Percentiles rank a stretch among this genome's conserved stretches.
Conservation (phyloP, 30 jellyfish, hydroid and myxozoan genomes). For the Hydra vulgaris region DNA sequence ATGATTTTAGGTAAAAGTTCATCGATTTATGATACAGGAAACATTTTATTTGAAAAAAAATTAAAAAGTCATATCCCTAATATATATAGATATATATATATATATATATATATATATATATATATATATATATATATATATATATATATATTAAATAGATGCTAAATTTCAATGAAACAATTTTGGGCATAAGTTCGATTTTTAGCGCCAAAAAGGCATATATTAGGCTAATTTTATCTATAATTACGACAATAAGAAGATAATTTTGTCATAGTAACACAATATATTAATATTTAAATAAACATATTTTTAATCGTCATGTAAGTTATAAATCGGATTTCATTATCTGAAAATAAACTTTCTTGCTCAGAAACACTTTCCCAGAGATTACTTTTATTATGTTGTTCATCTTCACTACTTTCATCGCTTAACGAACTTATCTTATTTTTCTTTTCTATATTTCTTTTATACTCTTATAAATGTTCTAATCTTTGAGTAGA, state of each 20-base stretch:
- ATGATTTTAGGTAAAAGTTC: too few species aligned
- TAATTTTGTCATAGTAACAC: not conserved
- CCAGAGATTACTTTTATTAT: not conserved
- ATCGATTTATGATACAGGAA: too few species aligned
- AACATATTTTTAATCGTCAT: not conserved
- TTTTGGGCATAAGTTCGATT: not conserved
- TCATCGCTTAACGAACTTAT: not conserved
- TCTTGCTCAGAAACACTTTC: not conserved
- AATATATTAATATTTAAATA: too few species aligned
- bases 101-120: too few species aligned
- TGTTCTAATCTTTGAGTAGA: slow-evolving; percentile 1
- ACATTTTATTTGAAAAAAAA: too few species aligned
- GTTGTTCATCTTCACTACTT: not conserved
- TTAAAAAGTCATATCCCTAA: too few species aligned
- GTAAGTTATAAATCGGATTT: not conserved
- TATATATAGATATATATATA: too few species aligned
- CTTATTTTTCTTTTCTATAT: not conserved
- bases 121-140: too few species aligned
- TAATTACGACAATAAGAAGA: not conserved
- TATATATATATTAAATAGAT: too few species aligned
- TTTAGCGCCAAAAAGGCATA: not conserved
- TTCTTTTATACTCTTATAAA: not conserved
- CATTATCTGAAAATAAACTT: not conserved
- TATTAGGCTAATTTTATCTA: not conserved
- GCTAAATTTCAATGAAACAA: not conserved